Percentiles rank a stretch among this genome's conserved stretches.
Evolutionary conservation across 2,797 vertebrate genomes (phyloP).

Genomic region (Sphenodon punctatus): DNA sequence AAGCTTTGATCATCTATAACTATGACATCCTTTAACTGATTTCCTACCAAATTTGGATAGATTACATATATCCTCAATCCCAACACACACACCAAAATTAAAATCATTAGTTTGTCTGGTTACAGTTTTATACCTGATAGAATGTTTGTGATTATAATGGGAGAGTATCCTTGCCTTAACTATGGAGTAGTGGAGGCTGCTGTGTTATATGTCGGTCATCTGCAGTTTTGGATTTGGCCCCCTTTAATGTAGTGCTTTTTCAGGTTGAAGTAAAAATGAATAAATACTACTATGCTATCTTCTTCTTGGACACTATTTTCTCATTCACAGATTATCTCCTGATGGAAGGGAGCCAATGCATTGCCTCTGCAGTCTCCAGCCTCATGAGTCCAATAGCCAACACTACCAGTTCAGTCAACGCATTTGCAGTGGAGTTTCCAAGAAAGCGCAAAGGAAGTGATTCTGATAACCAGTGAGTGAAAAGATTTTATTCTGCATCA

Average conservation of each 20-base stretch:
- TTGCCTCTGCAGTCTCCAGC: constrained; percentile 15
- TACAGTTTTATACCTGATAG: too few species aligned
- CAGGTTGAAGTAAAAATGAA: not conserved
- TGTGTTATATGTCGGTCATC: not conserved
- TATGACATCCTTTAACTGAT: too few species aligned
- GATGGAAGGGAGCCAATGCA: not conserved
- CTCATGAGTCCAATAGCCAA: constrained; percentile 34
- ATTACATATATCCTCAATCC: too few species aligned
- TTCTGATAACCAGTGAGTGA: constrained; percentile 85
- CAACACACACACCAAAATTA: too few species aligned
- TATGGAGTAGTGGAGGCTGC: too few species aligned
- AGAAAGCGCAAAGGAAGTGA: constrained; percentile 89
- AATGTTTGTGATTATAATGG: not conserved
- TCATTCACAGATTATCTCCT: constrained; percentile 10
- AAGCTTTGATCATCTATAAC: too few species aligned
- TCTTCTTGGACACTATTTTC: not conserved
- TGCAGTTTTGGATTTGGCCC: accelerated
- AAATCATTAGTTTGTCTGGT: too few species aligned
- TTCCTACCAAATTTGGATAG: too few species aligned
- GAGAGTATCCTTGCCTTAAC: not conserved
- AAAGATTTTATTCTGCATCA: not conserved
- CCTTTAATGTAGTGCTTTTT: not conserved
- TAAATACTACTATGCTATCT: accelerated
- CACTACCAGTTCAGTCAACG: constrained; percentile 63
- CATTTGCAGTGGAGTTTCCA: constrained; percentile 76